These are phyloP conservation scores for Cyclophora albipunctata DNA, from an alignment of 2,888 invertebrate genomes.

Conservation along the genomic window DNA sequence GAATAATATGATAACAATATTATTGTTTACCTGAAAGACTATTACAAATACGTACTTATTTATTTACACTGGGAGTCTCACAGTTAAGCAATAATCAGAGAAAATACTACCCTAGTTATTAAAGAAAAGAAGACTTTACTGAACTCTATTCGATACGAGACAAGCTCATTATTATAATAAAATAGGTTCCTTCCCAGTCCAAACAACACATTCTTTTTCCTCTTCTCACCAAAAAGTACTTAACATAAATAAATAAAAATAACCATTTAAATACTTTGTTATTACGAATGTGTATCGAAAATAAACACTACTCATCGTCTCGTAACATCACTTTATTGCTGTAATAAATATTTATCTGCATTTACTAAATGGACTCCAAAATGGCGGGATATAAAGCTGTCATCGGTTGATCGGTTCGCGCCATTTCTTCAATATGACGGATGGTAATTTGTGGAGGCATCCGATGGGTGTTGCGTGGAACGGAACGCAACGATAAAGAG, in stretches of 20 bases:
- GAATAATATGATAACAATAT: too few relatives aligned
- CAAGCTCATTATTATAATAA: too few relatives aligned
- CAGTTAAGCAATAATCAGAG: too few relatives aligned
- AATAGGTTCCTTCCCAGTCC: too few relatives aligned
- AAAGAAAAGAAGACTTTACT: too few relatives aligned
- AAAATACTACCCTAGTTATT: too few relatives aligned
- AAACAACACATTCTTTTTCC: too few relatives aligned
- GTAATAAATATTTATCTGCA: constrained; percentile 68
- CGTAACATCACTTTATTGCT: constrained; percentile 42
- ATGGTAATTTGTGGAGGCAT: constrained; percentile 24
- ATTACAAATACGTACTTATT: too few relatives aligned
- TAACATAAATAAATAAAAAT: background rate
- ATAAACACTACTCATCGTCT: constrained; percentile 48
- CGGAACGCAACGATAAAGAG: constrained; percentile 44
- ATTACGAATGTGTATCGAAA: constrained; percentile 33
- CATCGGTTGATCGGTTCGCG: constrained; percentile 55
- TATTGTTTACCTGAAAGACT: too few relatives aligned
- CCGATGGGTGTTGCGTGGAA: constrained; percentile 20
- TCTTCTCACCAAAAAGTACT: too few relatives aligned
- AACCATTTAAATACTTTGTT: constrained; percentile 4
- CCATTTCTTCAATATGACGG: constrained; percentile 37
- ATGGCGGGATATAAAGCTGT: constrained; percentile 61
- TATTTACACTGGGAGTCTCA: too few relatives aligned
- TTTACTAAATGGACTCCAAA: constrained; percentile 69
- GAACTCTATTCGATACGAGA: too few relatives aligned